A percentile compares a stretch with the other conserved stretches of the same genome.
phyloP scores from a whole-genome alignment of 2,888 invertebrate species.

The Augiades crinisus region DNA sequence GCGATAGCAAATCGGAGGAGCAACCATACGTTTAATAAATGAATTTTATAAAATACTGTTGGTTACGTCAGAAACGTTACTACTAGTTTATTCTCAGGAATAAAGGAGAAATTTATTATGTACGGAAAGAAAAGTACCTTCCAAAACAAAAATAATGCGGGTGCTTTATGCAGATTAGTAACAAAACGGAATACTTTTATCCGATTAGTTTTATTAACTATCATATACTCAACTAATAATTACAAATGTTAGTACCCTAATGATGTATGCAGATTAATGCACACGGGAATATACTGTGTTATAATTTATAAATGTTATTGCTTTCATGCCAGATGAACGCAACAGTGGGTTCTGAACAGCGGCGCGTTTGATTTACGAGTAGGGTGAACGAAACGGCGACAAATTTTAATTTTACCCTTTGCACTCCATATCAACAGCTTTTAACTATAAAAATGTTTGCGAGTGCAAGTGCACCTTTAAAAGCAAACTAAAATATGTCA shows the following conservation, averaged over 20 bases:
- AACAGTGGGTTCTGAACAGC: slow-evolving; percentile 38
- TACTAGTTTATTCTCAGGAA: too few species aligned
- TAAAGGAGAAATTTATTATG: too few species aligned
- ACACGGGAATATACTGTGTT: neutral
- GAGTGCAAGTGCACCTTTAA: slow-evolving; percentile 11
- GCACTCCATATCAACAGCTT: slow-evolving; percentile 31
- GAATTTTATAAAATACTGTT: too few species aligned
- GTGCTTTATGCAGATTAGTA: too few species aligned
- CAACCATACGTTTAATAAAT: too few species aligned
- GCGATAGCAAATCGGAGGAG: too few species aligned
- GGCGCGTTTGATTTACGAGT: slow-evolving; percentile 40
- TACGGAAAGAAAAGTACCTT: too few species aligned
- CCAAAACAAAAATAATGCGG: too few species aligned
- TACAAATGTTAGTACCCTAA: slow-evolving; percentile 1
- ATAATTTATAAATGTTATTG: slow-evolving; percentile 36
- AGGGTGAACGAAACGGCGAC: slow-evolving; percentile 35
- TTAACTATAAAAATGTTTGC: slow-evolving; percentile 23
- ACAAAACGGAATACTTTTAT: neutral
- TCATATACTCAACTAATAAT: neutral
- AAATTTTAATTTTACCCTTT: slow-evolving; percentile 34
- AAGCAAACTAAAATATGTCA: slow-evolving; percentile 3
- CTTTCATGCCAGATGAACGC: slow-evolving; percentile 36
- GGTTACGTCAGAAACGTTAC: too few species aligned
- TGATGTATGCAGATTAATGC: slow-evolving; percentile 4
- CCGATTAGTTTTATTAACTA: neutral